Percentiles rank a stretch among this genome's conserved stretches.
Conservation (phyloP, 2,113 vertebrate species). For the Barbus barbus region DNA sequence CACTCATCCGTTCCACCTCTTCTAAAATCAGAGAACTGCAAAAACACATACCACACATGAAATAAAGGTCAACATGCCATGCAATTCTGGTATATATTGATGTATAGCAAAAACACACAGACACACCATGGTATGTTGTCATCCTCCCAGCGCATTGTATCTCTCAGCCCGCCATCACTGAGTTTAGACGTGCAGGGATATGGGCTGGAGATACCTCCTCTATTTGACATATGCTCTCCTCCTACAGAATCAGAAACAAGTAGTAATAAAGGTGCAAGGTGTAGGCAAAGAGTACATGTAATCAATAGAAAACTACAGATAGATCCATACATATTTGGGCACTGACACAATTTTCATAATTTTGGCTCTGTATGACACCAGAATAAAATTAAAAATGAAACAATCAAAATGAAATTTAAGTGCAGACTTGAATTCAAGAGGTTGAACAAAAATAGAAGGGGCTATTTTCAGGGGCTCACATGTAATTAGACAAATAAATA, state of each 20-base stretch:
- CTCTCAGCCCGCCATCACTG: slow-evolving; percentile 72
- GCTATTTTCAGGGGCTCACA: too few relatives aligned
- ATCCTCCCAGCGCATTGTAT: slow-evolving; percentile 62
- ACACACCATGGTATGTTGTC: slow-evolving; percentile 70
- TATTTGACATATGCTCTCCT: slow-evolving; percentile 37
- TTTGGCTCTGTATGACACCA: too few relatives aligned
- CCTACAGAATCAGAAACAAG: neutral
- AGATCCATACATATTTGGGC: too few relatives aligned
- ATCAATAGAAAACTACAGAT: neutral
- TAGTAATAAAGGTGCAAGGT: neutral
- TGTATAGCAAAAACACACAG: neutral
- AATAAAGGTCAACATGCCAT: neutral
- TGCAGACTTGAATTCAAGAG: too few relatives aligned
- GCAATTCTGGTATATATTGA: neutral
- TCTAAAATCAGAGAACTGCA: slow-evolving; percentile 88
- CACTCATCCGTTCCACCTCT: slow-evolving; percentile 87
- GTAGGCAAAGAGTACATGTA: neutral
- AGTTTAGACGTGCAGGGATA: slow-evolving; percentile 70
- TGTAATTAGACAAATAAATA: too few relatives aligned
- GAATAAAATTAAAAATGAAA: too few relatives aligned
- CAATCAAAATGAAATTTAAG: too few relatives aligned
- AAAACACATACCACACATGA: slow-evolving; percentile 37
- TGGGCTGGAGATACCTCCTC: slow-evolving; percentile 46
- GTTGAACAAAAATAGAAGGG: too few relatives aligned
- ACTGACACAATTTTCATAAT: too few relatives aligned